Percentiles rank a stretch among this genome's conserved stretches.
Conservation (phyloP, 2,888 invertebrate species). For the Epinotia demarniana region DNA sequence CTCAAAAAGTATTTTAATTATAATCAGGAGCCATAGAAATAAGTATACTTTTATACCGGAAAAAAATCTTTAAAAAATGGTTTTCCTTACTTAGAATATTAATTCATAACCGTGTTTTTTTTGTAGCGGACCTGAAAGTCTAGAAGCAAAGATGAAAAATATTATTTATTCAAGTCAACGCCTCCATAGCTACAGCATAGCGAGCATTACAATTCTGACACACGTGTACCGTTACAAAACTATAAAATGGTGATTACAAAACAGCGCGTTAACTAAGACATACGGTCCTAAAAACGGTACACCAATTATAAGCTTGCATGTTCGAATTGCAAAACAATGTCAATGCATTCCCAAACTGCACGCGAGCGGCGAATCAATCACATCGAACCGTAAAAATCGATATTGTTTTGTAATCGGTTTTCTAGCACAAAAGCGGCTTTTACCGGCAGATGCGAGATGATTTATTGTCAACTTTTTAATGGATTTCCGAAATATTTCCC, state of each 20-base stretch:
- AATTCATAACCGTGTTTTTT: too few species aligned
- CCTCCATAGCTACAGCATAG: not conserved
- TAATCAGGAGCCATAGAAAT: too few species aligned
- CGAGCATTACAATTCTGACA: not conserved
- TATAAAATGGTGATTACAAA: slow-evolving; percentile 19
- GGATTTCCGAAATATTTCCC: slow-evolving; percentile 76
- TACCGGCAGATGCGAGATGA: slow-evolving; percentile 75
- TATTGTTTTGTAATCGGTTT: slow-evolving; percentile 56
- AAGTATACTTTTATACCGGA: too few species aligned
- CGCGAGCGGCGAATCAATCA: slow-evolving; percentile 59
- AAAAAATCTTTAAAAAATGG: too few species aligned
- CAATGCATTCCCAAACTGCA: slow-evolving; percentile 45
- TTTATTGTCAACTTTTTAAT: slow-evolving; percentile 79
- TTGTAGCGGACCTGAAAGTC: too few species aligned
- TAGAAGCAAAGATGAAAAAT: too few species aligned
- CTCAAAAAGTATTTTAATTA: too few species aligned
- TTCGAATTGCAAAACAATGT: slow-evolving; percentile 38
- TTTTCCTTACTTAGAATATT: too few species aligned
- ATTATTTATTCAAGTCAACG: not conserved
- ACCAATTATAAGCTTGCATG: slow-evolving; percentile 30
- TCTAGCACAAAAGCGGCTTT: slow-evolving; percentile 27
- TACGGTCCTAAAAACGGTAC: slow-evolving; percentile 29
- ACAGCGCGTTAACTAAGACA: slow-evolving; percentile 2
- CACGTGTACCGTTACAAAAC: not conserved
- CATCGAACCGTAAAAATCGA: slow-evolving; percentile 50